Evolutionary conservation across 2,797 vertebrate species (phyloP).

Genomic region (Coilia nasus): DNA sequence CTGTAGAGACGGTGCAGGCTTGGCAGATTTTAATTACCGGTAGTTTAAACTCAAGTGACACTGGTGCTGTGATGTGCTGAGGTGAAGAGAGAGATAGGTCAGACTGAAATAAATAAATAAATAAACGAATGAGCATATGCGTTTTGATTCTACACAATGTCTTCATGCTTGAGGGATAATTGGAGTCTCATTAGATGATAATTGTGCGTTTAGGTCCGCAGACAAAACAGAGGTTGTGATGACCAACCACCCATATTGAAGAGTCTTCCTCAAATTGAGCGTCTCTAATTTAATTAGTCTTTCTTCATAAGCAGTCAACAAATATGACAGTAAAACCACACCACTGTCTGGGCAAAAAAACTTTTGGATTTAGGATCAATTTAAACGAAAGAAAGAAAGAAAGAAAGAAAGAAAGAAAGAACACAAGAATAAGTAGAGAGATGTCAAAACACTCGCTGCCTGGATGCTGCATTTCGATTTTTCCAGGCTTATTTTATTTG

Average conservation of each 20-base stretch:
- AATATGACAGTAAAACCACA: neutral
- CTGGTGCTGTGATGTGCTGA: neutral
- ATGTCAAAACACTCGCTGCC: neutral
- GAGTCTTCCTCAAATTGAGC: conserved; percentile 6
- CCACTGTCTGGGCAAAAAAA: neutral
- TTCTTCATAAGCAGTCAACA: neutral
- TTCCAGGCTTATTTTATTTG: conserved; percentile 42
- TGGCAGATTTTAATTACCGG: conserved; percentile 6
- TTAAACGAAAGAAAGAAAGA: too few species aligned
- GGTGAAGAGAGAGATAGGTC: neutral
- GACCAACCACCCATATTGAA: neutral
- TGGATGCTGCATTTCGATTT: neutral
- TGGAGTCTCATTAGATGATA: neutral
- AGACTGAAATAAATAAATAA: neutral
- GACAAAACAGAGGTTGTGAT: conserved; percentile 1
- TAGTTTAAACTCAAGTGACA: neutral
- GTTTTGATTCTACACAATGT: neutral
- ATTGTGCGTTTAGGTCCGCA: conserved; percentile 6
- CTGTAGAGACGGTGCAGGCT: neutral
- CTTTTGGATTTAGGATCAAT: neutral
- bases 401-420: too few species aligned
- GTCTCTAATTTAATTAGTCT: neutral
- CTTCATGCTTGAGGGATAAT: conserved; percentile 1
- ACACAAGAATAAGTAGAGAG: neutral
- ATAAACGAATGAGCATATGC: too few species aligned